Evolutionary conservation across 2,797 vertebrate genomes (phyloP), one percentile per base, ranked within the genome.

Genomic region (Acanthurus leucopareius): DNA sequence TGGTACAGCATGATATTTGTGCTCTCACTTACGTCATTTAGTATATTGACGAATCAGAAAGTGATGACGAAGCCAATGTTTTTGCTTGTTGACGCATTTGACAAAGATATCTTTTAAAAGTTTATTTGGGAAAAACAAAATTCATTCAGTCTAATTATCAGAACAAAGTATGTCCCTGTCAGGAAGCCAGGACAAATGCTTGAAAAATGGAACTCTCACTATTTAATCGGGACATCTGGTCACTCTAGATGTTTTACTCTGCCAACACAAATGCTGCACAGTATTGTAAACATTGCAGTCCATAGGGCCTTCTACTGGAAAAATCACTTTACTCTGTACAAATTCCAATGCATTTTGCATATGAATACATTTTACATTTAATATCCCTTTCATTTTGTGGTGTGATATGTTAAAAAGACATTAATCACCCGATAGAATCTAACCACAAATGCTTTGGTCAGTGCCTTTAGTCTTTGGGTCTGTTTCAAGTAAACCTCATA

Each of bases 191-290:
- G 68, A 89, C 83, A 91, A 90, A 87, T 80, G 82, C 82, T 85
- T 44, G 68, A 69, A 82, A 87, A 83, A 82, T 81, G 69, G 83
- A 77, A 48, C 75, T 82, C 58, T 73, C 53, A 10, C n/a, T 10
- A 54, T 83, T 84, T 86, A 87, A 88, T 87, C 56, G 19, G 82
- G 83, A 83, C 88, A 88, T 86, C 84, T 91, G 88, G 78, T 90
- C 84, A 86, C 63, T 84, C 53, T 70, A 59, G 57, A 77, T 73
- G 63, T 81, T 75, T 73, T 35, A 61, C 32, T 45, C 40, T 80
- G 80, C 84, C 73, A 88, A 60, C 75, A 73, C 64, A 79, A 84
- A 81, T 53, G 14, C 84, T 63, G 69, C 53, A 20, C 45, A 56
- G 17, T 38, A 73, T 62, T 65, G 53, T 68, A 60, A 81, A 69